Percentiles rank a stretch among this genome's conserved stretches.
phyloP scores from a whole-genome alignment of 1,140 invertebrate genomes.

The Gonioctena quinquepunctata region DNA sequence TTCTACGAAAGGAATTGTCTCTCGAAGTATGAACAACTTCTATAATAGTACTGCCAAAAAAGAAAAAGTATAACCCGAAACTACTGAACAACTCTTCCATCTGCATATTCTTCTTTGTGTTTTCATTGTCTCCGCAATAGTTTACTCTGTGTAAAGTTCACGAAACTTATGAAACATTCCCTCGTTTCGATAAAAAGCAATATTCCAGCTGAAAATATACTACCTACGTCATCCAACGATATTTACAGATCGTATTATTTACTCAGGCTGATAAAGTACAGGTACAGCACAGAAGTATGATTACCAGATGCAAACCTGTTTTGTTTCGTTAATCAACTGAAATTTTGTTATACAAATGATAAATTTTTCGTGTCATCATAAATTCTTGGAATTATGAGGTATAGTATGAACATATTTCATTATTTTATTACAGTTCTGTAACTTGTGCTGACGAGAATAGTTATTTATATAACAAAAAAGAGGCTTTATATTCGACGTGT shows the following conservation, averaged over 20 bases:
- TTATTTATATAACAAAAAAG: too few species aligned
- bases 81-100: too few species aligned
- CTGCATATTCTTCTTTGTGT: not conserved
- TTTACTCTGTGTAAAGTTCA: not conserved
- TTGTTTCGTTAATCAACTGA: not conserved
- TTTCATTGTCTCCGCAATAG: not conserved
- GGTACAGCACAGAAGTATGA: not conserved
- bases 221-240: not conserved
- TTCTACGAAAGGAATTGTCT: too few species aligned
- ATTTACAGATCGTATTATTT: not conserved
- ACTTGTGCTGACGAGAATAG: too few species aligned
- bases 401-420: too few species aligned
- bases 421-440: too few species aligned
- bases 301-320: not conserved
- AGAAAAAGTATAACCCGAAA: too few species aligned
- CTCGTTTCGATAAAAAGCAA: not conserved
- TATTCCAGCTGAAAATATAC: not conserved
- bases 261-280: not conserved
- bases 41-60: too few species aligned
- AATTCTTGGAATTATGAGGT: too few species aligned
- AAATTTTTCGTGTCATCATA: too few species aligned
- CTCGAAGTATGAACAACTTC: too few species aligned
- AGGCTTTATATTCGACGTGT: too few species aligned
- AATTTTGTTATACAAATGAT: not conserved
- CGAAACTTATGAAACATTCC: not conserved